phyloP scores from a whole-genome alignment of 2,888 invertebrate genomes.

The Epinotia nisella region DNA sequence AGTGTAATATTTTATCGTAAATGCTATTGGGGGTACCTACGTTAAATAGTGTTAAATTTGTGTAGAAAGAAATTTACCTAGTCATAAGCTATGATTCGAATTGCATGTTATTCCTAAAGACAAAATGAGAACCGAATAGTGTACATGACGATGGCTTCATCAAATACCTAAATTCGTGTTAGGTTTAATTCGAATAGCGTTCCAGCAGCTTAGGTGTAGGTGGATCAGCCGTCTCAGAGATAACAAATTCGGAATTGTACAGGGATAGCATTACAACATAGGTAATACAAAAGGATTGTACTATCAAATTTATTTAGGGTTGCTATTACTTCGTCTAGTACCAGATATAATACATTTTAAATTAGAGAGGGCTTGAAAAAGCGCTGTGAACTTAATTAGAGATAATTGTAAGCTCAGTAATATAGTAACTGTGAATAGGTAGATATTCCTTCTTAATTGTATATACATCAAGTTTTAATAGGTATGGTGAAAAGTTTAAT shows the following conservation, averaged over 20 bases:
- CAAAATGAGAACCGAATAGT: conserved; percentile 64
- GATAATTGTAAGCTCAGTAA: conserved; percentile 71
- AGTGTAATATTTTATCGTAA: conserved; percentile 49
- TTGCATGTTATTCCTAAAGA: conserved; percentile 72
- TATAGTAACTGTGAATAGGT: conserved; percentile 73
- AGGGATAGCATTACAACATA: conserved; percentile 73
- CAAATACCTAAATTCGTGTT: conserved; percentile 46
- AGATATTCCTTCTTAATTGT: conserved; percentile 72
- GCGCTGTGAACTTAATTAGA: conserved; percentile 73
- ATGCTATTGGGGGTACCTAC: conserved; percentile 53
- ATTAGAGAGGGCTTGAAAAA: conserved; percentile 69
- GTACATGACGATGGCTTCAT: conserved; percentile 69
- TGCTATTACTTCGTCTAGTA: conserved; percentile 54
- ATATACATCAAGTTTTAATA: conserved; percentile 73
- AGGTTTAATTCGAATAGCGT: conserved; percentile 6
- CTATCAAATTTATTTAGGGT: conserved; percentile 60
- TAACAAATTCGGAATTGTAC: conserved; percentile 84
- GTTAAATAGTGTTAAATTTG: conserved; percentile 62
- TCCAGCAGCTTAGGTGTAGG: conserved; percentile 46
- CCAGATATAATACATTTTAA: conserved; percentile 53
- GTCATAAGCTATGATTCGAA: conserved; percentile 81
- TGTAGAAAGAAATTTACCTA: conserved; percentile 80
- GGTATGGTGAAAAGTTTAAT: conserved; percentile 77
- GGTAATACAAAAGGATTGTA: conserved; percentile 58
- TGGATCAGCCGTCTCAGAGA: conserved; percentile 55